phyloP scores from a whole-genome alignment of 2,888 invertebrate genomes.

The Eupithecia vulgata region DNA sequence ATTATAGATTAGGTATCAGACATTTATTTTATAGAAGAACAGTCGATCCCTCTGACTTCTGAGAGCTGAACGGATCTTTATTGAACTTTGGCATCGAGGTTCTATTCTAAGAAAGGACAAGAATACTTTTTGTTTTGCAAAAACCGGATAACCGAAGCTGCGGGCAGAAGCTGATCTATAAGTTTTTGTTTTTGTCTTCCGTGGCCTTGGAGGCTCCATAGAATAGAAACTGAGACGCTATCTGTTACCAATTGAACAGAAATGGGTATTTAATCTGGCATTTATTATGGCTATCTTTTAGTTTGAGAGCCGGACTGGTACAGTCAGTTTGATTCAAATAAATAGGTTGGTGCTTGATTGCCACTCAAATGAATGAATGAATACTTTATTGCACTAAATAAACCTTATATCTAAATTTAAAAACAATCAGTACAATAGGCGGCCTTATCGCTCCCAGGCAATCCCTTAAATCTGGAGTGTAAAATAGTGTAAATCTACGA shows the following conservation, averaged over 20 bases:
- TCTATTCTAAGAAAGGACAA: neutral
- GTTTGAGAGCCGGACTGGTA: neutral
- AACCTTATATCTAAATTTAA: too few relatives aligned
- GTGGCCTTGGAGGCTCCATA: neutral
- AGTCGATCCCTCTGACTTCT: neutral
- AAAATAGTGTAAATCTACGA: too few relatives aligned
- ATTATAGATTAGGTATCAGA: too few relatives aligned
- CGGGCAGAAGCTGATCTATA: neutral
- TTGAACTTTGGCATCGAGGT: neutral
- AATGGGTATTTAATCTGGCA: neutral
- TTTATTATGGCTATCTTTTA: neutral
- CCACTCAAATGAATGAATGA: too few relatives aligned
- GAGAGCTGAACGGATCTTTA: neutral
- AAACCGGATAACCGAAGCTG: neutral
- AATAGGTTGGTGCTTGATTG: too few relatives aligned
- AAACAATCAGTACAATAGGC: too few relatives aligned
- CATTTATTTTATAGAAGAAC: too few relatives aligned
- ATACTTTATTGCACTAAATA: too few relatives aligned
- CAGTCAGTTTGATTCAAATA: too few relatives aligned
- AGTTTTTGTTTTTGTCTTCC: neutral
- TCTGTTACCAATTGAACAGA: neutral
- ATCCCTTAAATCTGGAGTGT: too few relatives aligned
- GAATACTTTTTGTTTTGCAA: neutral
- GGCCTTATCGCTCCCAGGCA: too few relatives aligned
- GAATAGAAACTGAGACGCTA: neutral